Evolutionary conservation across 2,113 vertebrate genomes (phyloP).

Genomic region (Eira barbara): DNA sequence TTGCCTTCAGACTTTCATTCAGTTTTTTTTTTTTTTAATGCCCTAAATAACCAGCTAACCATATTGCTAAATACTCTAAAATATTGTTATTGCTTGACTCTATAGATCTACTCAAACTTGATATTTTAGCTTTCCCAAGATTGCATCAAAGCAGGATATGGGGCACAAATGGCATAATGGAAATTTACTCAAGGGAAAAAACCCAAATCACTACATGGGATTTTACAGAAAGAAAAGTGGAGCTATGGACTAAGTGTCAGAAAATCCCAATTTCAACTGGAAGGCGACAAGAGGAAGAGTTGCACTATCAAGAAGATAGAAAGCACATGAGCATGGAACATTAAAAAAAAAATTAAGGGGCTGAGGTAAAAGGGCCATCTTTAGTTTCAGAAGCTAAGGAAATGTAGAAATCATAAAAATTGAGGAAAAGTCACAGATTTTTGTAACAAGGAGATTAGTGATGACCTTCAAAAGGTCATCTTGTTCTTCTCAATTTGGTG

Average conservation of each 20-base stretch:
- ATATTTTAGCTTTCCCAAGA: neutral
- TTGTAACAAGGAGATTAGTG: neutral
- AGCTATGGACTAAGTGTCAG: neutral
- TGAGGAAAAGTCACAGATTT: neutral
- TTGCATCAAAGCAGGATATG: neutral
- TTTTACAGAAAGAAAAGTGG: neutral
- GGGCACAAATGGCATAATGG: neutral
- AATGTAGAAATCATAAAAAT: neutral
- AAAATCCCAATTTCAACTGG: neutral
- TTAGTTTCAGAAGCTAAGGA: neutral
- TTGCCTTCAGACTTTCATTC: neutral
- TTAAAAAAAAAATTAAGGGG: neutral
- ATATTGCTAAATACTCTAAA: neutral
- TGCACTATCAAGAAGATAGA: neutral
- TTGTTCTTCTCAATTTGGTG: constrained; percentile 20
- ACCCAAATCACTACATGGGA: neutral
- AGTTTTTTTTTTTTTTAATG: neutral
- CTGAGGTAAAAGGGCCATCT: neutral
- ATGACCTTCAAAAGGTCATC: constrained; percentile 49
- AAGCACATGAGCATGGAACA: too few species aligned
- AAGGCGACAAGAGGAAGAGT: neutral
- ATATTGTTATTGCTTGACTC: neutral
- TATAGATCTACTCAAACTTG: neutral
- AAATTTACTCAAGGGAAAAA: neutral
- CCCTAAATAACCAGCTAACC: neutral